Conservation (phyloP, 2,888 invertebrate species). For the Lutraria lutraria region DNA sequence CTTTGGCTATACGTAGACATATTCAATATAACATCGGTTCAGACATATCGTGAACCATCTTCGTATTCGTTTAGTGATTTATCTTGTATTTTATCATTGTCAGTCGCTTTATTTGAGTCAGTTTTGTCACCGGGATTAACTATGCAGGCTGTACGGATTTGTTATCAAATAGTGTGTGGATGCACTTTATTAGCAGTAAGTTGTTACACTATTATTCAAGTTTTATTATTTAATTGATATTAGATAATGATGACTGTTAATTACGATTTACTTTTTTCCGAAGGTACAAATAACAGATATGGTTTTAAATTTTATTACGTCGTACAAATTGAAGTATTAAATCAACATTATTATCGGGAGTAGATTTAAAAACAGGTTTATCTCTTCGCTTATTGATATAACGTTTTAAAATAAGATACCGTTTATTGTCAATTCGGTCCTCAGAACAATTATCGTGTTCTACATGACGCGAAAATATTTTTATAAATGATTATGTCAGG, state of each 20-base stretch:
- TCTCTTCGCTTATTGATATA: slow-evolving; percentile 10
- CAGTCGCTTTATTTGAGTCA: slow-evolving; percentile 2
- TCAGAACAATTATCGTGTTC: neutral
- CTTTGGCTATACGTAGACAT: neutral
- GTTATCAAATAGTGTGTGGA: slow-evolving; percentile 7
- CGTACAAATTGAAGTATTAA: neutral
- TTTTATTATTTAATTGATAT: neutral
- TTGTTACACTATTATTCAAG: neutral
- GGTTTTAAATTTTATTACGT: neutral
- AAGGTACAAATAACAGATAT: neutral
- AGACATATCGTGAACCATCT: neutral
- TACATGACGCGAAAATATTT: slow-evolving; percentile 22
- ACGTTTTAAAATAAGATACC: neutral
- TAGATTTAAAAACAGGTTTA: neutral
- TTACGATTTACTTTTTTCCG: neutral
- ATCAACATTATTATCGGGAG: neutral
- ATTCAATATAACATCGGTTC: slow-evolving; percentile 39
- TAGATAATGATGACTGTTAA: neutral
- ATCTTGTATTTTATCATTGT: slow-evolving; percentile 17
- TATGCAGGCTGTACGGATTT: neutral
- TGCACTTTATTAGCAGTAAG: slow-evolving; percentile 12
- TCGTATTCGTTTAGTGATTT: neutral
- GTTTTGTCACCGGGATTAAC: neutral
- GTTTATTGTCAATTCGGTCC: neutral
- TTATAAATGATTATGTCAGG: neutral